Evolutionary conservation across 2,888 invertebrate genomes (phyloP), one percentile per base, ranked within the genome.

Genomic region (Cataglyphis livida): DNA sequence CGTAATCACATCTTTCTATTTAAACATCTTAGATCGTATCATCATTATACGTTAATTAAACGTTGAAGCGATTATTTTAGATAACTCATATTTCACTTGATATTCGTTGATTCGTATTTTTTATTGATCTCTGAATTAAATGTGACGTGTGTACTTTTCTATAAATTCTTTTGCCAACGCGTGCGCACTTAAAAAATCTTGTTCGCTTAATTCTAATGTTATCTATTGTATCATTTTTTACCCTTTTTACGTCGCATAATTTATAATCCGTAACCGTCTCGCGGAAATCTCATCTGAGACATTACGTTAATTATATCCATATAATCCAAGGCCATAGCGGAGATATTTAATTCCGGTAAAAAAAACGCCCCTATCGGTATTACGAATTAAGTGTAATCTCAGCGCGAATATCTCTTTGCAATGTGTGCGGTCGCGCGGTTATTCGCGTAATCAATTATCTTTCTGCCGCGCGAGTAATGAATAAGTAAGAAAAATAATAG

Each of bases 251-350:
- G 18, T 25, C 25, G n/a, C 9, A 18, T 65, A 84, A 82, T 48
- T 81, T 57, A 25, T 70, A 57, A 59, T 64, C 38, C 62, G 25
- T 32, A 44, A 35, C 57, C 76, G 57, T 59, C 83, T 73, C 71
- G 70, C 83, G 81, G 76, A 79, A 85, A 87, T 76, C 54, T 85
- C 85, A 64, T 73, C 35, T 51, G 73, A 51, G 64, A 86, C 51
- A 75, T 71, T 82, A 44, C 81, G 66, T 88, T 54, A 75, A 84
- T 88, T 86, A 84, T 74, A 81, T 84, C 76, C 81, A 84, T 79
- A 57, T 81, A 68, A 59, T 12, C 38, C 75, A 82, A 81, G 85
- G 82, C 71, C 59, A 71, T 71, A 54, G 65, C 51, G 73, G 38
- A 78, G 83, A 79, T 44, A 44, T 83, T 83, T 73, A 81, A 79